Evolutionary conservation across 2,888 invertebrate species (phyloP), one percentile per base, ranked within the genome.

Genomic region (Andricus quercusramuli): DNA sequence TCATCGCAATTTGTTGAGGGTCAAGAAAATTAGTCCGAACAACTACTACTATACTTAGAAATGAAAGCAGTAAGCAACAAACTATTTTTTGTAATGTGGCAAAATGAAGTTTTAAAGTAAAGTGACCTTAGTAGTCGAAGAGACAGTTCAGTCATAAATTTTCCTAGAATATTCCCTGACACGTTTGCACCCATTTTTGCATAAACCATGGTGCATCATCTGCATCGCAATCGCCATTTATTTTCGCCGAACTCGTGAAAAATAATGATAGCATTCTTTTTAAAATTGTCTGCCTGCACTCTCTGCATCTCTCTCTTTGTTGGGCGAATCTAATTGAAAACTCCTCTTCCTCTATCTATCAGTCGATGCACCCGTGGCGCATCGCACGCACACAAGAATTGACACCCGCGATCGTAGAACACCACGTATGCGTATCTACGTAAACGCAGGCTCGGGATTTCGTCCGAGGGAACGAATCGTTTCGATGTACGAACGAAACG

Each of bases 301-400:
- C n/a, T 51, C 51, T 22, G 9, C 17, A 65, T 32, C 64, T 78
- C 62, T 47, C 78, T 78, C 25, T 29, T 78, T 76, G 78, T 77
- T 70, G 68, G 37, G 78, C 77, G 85, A 87, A 88, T 87, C 88
- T 89, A 89, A 90, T 89, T 89, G 89, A 89, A 90, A 90, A 89
- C 87, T 85, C 85, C 86, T 78, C 86, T 78, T 76, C 81, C 83
- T 81, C 66, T 56, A 32, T 56, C 77, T 77, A 51, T 77, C 68
- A 65, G 80, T 82, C 76, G 82, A 82, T 82, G 83, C 80, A 83
- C 80, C 56, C 83, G 80, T 78, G 83, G 79, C 81, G 78, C 83
- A 84, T 83, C 81, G 81, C 83, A 84, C 80, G 81, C 84, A 81
- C 80, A 79, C 83, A 81, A 82, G 81, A 82, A 81, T 80, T 82